Percentiles rank a stretch among this genome's conserved stretches.
Evolutionary conservation across 2,113 vertebrate genomes (phyloP).

Genomic region (Xerus inauris): DNA sequence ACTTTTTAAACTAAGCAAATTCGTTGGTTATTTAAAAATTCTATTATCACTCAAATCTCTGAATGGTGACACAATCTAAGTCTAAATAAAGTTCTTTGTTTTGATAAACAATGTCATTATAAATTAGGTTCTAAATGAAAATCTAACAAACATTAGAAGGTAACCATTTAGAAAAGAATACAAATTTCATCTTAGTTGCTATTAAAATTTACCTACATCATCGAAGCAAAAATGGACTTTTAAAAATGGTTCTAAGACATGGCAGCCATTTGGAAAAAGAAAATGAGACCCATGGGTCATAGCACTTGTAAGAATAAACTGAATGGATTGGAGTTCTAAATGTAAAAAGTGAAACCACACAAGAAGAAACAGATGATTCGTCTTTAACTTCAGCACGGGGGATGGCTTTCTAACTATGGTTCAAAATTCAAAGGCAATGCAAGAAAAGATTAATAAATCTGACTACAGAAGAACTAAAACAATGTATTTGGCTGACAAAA

Average conservation of each 20-base stretch:
- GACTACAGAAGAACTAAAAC: neutral
- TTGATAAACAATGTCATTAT: neutral
- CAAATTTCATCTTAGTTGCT: neutral
- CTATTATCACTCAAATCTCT: neutral
- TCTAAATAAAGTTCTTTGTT: neutral
- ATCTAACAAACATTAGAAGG: neutral
- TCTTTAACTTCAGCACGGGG: neutral
- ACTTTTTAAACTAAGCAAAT: neutral
- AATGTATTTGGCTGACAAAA: neutral
- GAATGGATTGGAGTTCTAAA: neutral
- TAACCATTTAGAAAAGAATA: neutral
- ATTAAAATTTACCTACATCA: slow-evolving; percentile 3
- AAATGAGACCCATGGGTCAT: neutral
- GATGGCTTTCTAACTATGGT: neutral
- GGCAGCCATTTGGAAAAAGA: neutral
- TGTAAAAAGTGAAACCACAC: neutral
- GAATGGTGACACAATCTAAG: neutral
- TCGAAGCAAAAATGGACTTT: neutral
- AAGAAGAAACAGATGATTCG: neutral
- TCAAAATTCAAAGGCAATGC: neutral
- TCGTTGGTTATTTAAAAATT: neutral
- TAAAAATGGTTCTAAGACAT: neutral
- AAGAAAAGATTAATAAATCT: neutral
- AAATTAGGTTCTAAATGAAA: slow-evolving; percentile 13
- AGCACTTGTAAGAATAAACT: neutral